Conservation (phyloP, 2,888 invertebrate species). For the Cabera pusaria region DNA sequence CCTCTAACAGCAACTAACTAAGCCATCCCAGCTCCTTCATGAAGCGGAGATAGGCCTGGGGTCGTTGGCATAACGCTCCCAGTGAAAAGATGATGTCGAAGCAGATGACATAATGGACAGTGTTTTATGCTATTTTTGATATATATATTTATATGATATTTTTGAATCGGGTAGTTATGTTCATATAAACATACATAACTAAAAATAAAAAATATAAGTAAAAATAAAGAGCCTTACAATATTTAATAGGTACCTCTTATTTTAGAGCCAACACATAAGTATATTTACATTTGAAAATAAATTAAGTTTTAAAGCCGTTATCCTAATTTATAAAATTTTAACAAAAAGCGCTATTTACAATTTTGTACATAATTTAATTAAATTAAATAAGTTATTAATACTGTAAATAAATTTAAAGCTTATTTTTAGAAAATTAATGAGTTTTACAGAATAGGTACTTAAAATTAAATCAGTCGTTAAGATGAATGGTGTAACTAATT, state of each 20-base stretch:
- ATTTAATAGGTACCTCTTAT: not conserved
- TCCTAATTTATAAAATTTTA: constrained; percentile 23
- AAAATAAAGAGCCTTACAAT: too few relatives aligned
- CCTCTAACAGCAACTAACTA: too few relatives aligned
- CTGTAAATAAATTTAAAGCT: constrained; percentile 80
- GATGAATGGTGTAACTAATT: constrained; percentile 33
- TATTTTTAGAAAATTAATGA: constrained; percentile 49
- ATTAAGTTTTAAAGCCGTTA: constrained; percentile 30
- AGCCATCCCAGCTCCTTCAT: too few relatives aligned
- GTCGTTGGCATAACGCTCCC: too few relatives aligned
- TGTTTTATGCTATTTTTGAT: too few relatives aligned
- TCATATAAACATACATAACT: too few relatives aligned
- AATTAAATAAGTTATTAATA: constrained; percentile 80
- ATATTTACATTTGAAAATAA: constrained; percentile 43
- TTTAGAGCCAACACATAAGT: constrained; percentile 20
- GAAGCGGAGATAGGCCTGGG: too few relatives aligned
- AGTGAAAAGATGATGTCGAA: too few relatives aligned
- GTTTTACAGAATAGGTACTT: constrained; percentile 34
- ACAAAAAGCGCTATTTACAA: constrained; percentile 66
- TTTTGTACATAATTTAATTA: constrained; percentile 63
- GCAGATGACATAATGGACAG: too few relatives aligned
- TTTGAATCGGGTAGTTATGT: too few relatives aligned
- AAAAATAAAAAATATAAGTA: too few relatives aligned
- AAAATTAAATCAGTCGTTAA: constrained; percentile 64
- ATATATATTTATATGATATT: too few relatives aligned